Conservation (phyloP, 2,797 vertebrate genomes). For the Cynodonichthys magdalenae region DNA sequence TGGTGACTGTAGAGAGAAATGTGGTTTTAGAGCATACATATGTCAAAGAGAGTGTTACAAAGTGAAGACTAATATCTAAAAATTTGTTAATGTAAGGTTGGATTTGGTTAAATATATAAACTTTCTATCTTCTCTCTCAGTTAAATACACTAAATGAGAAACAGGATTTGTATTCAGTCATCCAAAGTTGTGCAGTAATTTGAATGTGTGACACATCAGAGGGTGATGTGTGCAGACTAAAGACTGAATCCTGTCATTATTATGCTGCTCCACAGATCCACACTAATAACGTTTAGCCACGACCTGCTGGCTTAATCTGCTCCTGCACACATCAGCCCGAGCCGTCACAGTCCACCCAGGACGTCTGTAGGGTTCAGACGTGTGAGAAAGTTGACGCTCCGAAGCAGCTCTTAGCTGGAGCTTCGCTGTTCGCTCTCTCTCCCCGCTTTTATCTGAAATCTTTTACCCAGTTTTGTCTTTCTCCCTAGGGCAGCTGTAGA, state of each 20-base stretch:
- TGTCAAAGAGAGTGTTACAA: not conserved
- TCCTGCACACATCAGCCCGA: conserved; percentile 58
- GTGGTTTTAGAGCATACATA: not conserved
- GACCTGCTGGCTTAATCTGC: conserved; percentile 70
- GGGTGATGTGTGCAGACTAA: not conserved
- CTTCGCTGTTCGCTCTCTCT: conserved; percentile 52
- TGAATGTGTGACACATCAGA: conserved; percentile 28
- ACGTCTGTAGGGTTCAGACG: conserved; percentile 73
- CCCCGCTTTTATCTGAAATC: conserved; percentile 64
- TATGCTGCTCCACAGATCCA: conserved; percentile 46
- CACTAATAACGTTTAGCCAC: conserved; percentile 51
- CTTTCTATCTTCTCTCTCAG: not conserved
- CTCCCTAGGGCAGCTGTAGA: conserved; percentile 65
- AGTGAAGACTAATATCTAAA: not conserved
- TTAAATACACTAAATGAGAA: conserved; percentile 1
- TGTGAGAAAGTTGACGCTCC: conserved; percentile 70
- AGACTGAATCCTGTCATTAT: conserved; percentile 32
- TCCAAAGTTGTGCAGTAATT: conserved; percentile 15
- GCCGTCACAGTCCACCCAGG: conserved; percentile 54
- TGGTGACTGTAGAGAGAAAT: too few relatives aligned
- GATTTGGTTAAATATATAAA: not conserved
- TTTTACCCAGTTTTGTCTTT: conserved; percentile 67
- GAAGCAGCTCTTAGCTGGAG: conserved; percentile 67
- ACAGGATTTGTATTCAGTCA: not conserved
- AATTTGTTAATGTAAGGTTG: not conserved